A percentile compares a stretch with the other conserved stretches of the same genome.
phyloP scores from a whole-genome alignment of 1,140 invertebrate species.

The Orchesella cincta region DNA sequence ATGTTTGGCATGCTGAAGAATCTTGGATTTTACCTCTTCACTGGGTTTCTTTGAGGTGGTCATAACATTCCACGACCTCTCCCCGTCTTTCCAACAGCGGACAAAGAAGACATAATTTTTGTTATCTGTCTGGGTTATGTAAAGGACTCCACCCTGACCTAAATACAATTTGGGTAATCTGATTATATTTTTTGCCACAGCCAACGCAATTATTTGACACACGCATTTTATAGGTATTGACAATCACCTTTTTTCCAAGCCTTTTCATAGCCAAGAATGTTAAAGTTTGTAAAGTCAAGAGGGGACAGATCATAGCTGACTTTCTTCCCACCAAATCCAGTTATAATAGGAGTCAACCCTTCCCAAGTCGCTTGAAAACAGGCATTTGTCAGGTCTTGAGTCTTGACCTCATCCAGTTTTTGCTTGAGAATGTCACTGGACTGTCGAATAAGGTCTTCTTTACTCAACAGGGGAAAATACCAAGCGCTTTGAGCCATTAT shows the following conservation, averaged over 20 bases:
- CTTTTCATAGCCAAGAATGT: constrained; percentile 10
- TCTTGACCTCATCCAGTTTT: neutral
- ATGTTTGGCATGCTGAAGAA: neutral
- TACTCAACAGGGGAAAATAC: constrained; percentile 24
- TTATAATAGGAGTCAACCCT: neutral
- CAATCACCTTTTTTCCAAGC: neutral
- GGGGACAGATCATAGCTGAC: neutral
- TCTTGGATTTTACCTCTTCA: neutral
- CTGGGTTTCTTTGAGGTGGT: neutral
- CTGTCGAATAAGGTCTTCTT: neutral
- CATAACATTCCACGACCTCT: neutral
- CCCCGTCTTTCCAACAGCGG: constrained; percentile 10
- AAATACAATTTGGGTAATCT: neutral
- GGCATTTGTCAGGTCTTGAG: neutral
- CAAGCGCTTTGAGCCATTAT: neutral
- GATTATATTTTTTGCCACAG: neutral
- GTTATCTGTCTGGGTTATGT: constrained; percentile 7
- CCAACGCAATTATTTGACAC: neutral
- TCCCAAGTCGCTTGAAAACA: constrained; percentile 15
- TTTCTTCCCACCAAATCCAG: neutral
- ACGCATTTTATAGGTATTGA: neutral
- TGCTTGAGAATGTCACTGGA: constrained; percentile 14
- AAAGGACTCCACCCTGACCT: neutral
- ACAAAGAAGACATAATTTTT: constrained; percentile 17
- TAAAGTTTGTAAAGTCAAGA: constrained; percentile 2